These are phyloP conservation scores for Patella caerulea DNA, from an alignment of 2,888 invertebrate genomes.

Conservation along the genomic window DNA sequence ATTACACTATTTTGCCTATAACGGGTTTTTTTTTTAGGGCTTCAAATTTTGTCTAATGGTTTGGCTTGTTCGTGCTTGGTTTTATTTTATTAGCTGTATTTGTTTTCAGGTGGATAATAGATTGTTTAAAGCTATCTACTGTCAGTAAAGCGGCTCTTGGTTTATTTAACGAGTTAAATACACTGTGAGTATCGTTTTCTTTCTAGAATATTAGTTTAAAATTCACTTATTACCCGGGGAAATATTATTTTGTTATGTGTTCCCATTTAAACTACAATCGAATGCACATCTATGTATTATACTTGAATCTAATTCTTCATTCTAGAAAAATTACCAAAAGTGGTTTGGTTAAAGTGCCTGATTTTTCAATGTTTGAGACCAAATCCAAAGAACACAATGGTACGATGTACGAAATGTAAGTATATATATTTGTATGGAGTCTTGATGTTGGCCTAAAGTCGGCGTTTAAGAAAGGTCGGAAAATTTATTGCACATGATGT, in stretches of 20 bases:
- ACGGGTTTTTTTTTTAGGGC: too few relatives aligned
- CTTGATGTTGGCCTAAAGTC: too few relatives aligned
- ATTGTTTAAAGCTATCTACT: conserved; percentile 39
- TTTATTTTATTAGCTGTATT: too few relatives aligned
- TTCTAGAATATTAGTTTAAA: not conserved
- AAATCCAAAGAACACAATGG: conserved; percentile 40
- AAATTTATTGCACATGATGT: too few relatives aligned
- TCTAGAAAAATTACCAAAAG: conserved; percentile 50
- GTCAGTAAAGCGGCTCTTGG: conserved; percentile 45
- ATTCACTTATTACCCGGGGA: too few relatives aligned
- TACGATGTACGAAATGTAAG: conserved; percentile 57
- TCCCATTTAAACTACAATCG: too few relatives aligned
- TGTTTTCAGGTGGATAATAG: conserved; percentile 46
- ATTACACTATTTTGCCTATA: too few relatives aligned
- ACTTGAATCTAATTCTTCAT: not conserved
- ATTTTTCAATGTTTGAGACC: conserved; percentile 48
- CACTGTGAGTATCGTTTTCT: conserved; percentile 39
- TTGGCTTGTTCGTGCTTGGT: too few relatives aligned
- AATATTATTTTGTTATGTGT: too few relatives aligned
- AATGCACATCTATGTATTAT: too few relatives aligned
- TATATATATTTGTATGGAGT: not conserved
- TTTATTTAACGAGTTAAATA: conserved; percentile 43
- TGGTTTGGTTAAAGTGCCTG: conserved; percentile 49
- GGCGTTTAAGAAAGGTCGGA: too few relatives aligned
- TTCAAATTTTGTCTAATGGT: too few relatives aligned